These are phyloP conservation scores for Drosophila erecta DNA, from an alignment of 1,140 invertebrate genomes.

Conservation along the genomic window DNA sequence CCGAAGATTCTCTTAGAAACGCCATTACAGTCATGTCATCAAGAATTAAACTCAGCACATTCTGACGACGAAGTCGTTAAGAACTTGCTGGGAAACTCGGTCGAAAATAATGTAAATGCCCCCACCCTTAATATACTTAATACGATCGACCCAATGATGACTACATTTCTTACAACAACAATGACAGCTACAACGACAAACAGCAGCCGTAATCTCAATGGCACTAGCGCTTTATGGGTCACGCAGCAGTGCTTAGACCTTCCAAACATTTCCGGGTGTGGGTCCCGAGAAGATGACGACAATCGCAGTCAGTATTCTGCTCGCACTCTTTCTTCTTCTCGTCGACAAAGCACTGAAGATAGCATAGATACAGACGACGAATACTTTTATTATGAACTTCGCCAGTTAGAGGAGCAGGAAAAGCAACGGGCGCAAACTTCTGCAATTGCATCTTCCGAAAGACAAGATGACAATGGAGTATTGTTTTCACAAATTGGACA, in stretches of 20 bases:
- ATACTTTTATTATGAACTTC: slow-evolving; percentile 95
- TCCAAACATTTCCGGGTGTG: slow-evolving; percentile 85
- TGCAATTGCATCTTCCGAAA: slow-evolving; percentile 79
- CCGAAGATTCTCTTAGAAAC: slow-evolving; percentile 39
- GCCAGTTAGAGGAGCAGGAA: slow-evolving; percentile 94
- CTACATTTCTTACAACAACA: neutral
- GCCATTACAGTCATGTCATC: slow-evolving; percentile 11
- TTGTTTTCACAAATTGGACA: slow-evolving; percentile 76
- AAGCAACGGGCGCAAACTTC: slow-evolving; percentile 87
- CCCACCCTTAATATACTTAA: slow-evolving; percentile 7
- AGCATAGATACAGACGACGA: slow-evolving; percentile 97
- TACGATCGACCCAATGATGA: neutral
- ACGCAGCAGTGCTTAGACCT: slow-evolving; percentile 90
- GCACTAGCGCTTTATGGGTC: slow-evolving; percentile 3
- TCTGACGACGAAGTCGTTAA: slow-evolving; percentile 9
- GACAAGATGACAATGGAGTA: slow-evolving; percentile 77
- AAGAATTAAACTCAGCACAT: slow-evolving; percentile 37
- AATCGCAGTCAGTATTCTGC: slow-evolving; percentile 94
- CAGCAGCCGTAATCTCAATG: neutral
- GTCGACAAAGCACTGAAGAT: slow-evolving; percentile 95
- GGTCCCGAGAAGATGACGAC: slow-evolving; percentile 90
- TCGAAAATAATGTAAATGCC: neutral
- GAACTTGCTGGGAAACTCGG: neutral
- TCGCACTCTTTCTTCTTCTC: slow-evolving; percentile 93
- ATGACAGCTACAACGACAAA: neutral